Percentiles rank a stretch among this genome's conserved stretches.
phyloP scores from a whole-genome alignment of 2,888 invertebrate genomes.

The Clusia tigrina region DNA sequence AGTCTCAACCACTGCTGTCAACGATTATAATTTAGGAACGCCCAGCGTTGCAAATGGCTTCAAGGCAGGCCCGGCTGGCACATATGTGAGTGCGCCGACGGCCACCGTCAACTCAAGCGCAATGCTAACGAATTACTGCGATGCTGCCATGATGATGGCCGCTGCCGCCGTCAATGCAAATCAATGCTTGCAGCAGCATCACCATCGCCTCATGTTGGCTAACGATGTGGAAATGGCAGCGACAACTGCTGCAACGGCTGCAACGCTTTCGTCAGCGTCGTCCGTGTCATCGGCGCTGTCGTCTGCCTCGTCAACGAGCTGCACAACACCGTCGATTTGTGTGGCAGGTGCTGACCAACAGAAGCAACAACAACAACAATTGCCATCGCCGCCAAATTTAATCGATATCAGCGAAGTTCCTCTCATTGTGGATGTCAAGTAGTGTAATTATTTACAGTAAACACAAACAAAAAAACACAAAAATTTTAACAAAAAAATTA shows the following conservation, averaged over 20 bases:
- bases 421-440: conserved; percentile 65
- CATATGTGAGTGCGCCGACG: conserved; percentile 41
- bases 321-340: conserved; percentile 30
- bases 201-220: conserved; percentile 56
- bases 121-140: conserved; percentile 64
- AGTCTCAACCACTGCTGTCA: not conserved
- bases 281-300: conserved; percentile 47
- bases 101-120: conserved; percentile 53
- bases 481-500: conserved; percentile 26
- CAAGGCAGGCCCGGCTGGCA: conserved; percentile 27
- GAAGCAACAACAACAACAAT: conserved; percentile 36
- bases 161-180: conserved; percentile 62
- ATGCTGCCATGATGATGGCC: conserved; percentile 64
- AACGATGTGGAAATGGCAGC: conserved; percentile 39
- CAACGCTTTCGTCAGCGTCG: conserved; percentile 40
- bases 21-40: conserved; percentile 22
- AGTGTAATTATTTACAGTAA: conserved; percentile 54
- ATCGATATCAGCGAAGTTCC: conserved; percentile 65
- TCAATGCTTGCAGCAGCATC: conserved; percentile 61
- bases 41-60: conserved; percentile 18
- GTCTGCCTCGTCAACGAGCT: conserved; percentile 47
- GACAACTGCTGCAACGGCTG: conserved; percentile 36
- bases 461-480: conserved; percentile 25
- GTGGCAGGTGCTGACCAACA: conserved; percentile 29
- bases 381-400: conserved; percentile 62